These are phyloP conservation scores for Hyla sarda DNA, from an alignment of 2,113 vertebrate genomes.

Conservation along the genomic window DNA sequence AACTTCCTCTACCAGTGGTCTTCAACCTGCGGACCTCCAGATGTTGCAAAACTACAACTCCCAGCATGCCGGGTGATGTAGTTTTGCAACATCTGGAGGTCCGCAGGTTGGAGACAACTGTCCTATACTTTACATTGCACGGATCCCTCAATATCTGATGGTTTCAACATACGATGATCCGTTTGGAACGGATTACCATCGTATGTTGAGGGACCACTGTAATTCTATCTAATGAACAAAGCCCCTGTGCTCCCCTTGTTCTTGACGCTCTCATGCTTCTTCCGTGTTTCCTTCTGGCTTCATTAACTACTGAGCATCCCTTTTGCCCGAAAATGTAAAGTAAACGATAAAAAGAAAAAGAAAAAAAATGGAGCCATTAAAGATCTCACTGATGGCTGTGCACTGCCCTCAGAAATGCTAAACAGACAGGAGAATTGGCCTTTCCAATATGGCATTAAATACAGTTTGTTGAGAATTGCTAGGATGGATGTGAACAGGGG, in stretches of 20 bases:
- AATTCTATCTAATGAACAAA: slow-evolving; percentile 4
- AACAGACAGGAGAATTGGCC: background rate
- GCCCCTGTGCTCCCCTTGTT: background rate
- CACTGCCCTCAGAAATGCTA: background rate
- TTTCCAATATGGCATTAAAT: background rate
- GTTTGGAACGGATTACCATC: no score
- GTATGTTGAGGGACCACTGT: slow-evolving; percentile 8
- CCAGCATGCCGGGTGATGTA: no score
- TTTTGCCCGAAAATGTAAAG: slow-evolving; percentile 40
- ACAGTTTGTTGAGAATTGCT: background rate
- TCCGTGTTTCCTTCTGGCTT: slow-evolving; percentile 37
- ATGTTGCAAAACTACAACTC: no score
- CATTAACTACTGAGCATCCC: slow-evolving; percentile 41
- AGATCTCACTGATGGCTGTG: slow-evolving; percentile 32
- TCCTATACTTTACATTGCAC: no score
- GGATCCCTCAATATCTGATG: no score
- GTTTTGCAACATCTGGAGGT: no score
- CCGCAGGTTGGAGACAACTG: no score
- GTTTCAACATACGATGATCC: no score
- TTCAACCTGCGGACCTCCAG: no score
- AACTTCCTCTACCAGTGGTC: no score
- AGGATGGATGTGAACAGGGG: background rate
- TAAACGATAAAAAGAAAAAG: slow-evolving; percentile 1
- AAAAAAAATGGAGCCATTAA: slow-evolving; percentile 30
- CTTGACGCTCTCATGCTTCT: slow-evolving; percentile 17